Conservation (phyloP, 2,113 vertebrate species). For the Bubo bubo region DNA sequence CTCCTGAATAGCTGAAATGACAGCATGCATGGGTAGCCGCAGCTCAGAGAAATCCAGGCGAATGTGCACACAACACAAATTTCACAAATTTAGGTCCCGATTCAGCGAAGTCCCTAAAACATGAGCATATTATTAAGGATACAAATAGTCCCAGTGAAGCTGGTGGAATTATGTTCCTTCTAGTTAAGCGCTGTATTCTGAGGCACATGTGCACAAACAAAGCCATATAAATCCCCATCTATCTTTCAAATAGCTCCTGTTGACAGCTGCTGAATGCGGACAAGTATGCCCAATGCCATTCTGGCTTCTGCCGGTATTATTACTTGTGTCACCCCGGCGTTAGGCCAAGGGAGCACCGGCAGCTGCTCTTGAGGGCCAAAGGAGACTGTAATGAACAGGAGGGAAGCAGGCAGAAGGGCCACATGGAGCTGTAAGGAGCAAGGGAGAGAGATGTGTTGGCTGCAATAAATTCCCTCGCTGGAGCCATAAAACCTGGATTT, state of each 20-base stretch:
- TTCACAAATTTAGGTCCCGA: neutral
- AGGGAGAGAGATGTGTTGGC: neutral
- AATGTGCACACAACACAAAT: neutral
- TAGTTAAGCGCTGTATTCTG: neutral
- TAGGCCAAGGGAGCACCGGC: conserved; percentile 56
- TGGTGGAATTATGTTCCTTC: neutral
- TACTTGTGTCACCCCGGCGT: conserved; percentile 14
- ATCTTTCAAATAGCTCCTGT: conserved; percentile 24
- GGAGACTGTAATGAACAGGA: conserved; percentile 49
- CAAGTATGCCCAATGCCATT: conserved; percentile 12
- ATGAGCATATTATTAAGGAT: neutral
- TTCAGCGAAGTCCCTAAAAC: neutral
- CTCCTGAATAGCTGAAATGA: neutral
- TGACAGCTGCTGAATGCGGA: conserved; percentile 49
- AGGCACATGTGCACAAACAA: conserved; percentile 31
- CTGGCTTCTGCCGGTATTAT: conserved; percentile 13
- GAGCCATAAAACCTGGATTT: conserved; percentile 58
- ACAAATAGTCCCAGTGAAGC: conserved; percentile 19
- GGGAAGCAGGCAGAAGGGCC: conserved; percentile 31
- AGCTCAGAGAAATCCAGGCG: neutral
- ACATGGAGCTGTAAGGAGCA: conserved; percentile 44
- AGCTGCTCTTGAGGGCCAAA: conserved; percentile 49
- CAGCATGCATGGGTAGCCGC: neutral
- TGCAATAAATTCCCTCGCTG: conserved; percentile 14
- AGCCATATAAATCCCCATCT: conserved; percentile 1